Base-by-base conservation (phyloP, 1,140 invertebrate species). In the Pseudomyrmex sp. region DNA sequence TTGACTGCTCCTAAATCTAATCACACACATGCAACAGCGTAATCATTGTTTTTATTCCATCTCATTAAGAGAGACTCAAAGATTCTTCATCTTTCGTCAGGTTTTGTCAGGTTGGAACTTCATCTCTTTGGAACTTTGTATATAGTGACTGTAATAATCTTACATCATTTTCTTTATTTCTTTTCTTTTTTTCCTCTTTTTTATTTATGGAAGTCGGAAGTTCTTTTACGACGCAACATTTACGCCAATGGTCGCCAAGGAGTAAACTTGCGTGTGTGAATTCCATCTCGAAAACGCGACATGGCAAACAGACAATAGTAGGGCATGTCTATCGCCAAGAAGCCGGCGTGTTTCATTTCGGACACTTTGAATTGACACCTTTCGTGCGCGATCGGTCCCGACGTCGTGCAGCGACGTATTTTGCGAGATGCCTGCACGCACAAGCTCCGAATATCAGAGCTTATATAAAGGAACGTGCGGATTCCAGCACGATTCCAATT, bases 281-380 rank as follows among this genome's bases (percentile, higher is more conserved):
- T 83, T 68, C n/a, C 23, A 79, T 7, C 10, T 48, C 13, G 5
- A 3, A 83, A 35, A 61, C 69, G 13, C 66, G 52, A 58, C 54
- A 61, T 86, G 87, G 82, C 68, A 88, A 90, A 83, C 66, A 83
- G 92, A 93, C 89, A 75, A 92, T 91, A 92, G 77, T 92, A 85
- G 91, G 90, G 88, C 91, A 92, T 86, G 86, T 91, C 86, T 88
- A 79, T 77, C 79, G 66, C 61, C 48, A 26, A 26, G 23, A 26
- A 26, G 26, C 44, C 46, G 18, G 12, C 35, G 69, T 85, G 83
- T 85, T 56, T 85, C 68, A 84, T 77, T 68, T 91, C 59, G 88
- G 72, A 85, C 88, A 83, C 35, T 90, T 77, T 65, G 83, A 92
- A 93, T 91, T 93, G 93, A 93, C 92, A 91, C 84, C 88, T 93